Conservation (phyloP, 2,797 vertebrate genomes). For the Carduelis carduelis region DNA sequence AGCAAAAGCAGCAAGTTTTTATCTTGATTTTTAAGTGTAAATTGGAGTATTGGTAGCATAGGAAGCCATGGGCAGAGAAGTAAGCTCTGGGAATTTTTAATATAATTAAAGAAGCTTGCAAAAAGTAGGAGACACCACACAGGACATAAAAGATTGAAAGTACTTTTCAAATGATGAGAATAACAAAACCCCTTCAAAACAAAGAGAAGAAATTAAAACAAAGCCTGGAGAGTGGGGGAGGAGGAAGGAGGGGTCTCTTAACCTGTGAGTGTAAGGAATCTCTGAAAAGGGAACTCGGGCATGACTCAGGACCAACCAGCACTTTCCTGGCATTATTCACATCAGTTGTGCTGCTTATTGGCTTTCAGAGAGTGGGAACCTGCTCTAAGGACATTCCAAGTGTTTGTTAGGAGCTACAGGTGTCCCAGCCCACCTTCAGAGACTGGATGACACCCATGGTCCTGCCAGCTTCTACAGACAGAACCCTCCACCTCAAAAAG, state of each 20-base stretch:
- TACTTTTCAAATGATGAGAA: not conserved
- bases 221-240: accelerated
- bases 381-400: accelerated
- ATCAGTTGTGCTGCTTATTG: not conserved
- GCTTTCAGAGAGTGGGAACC: not conserved
- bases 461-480: not conserved
- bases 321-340: not conserved
- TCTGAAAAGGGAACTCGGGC: not conserved
- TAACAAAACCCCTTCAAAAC: not conserved
- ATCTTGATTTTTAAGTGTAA: not conserved
- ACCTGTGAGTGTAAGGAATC: not conserved
- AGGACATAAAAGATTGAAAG: not conserved
- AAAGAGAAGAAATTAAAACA: not conserved
- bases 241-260: not conserved
- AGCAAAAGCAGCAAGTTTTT: not conserved
- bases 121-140: not conserved
- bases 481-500: not conserved
- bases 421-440: not conserved
- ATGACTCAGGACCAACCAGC: not conserved
- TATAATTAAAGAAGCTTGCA: not conserved
- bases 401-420: not conserved
- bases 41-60: not conserved
- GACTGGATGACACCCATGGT: accelerated
- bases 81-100: not conserved
- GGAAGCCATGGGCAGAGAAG: not conserved